Evolutionary conservation across 2,888 invertebrate species (phyloP), one percentile per base, ranked within the genome.

Genomic region (Synergus japonicus): DNA sequence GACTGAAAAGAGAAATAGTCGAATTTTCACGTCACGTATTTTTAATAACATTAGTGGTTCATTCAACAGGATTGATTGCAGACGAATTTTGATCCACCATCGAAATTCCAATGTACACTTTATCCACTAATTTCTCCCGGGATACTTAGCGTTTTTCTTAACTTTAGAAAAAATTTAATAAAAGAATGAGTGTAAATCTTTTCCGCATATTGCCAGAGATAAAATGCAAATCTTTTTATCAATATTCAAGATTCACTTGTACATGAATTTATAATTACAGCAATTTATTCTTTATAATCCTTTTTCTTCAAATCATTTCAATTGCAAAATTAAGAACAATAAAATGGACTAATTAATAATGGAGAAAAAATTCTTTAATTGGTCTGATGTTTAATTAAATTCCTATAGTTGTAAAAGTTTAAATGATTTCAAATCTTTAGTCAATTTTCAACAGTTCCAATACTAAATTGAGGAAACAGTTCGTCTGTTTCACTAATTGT

Each of bases 21-120:
- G 37, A 54, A n/a, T 54, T 29, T 66, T 54, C 54, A 54, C 37
- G 37, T 73, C 73, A 73, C 73, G 73, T 73, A 54, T 54, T 73
- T 73, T 73, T 49, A 73, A 73, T 54, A 49, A 73, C 37, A 73
- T 73, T 79, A 82, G 78, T 58, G 49, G 76, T 37, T 85, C 85
- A 76, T 85, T 83, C 82, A 76, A 65, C 76, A 76, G 43, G 64
- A 64, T 81, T 85, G 84, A 85, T 85, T 85, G 85, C 81, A 79
- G 81, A 77, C 79, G 81, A 79, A 81, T 79, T 83, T 83, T 85
- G 78, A 78, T 79, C 64, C 81, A 41, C 66, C 12, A 41, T 43
- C 10, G 41, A n/a, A 73, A 73, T 73, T n/a, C 49, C 37, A 73
- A 73, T 73, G 54, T 3, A 73, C 10, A 13, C 10, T 54, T 37